These are phyloP conservation scores for Saimiri boliviensis DNA, from an alignment of 2,113 vertebrate genomes.

Conservation along the genomic window DNA sequence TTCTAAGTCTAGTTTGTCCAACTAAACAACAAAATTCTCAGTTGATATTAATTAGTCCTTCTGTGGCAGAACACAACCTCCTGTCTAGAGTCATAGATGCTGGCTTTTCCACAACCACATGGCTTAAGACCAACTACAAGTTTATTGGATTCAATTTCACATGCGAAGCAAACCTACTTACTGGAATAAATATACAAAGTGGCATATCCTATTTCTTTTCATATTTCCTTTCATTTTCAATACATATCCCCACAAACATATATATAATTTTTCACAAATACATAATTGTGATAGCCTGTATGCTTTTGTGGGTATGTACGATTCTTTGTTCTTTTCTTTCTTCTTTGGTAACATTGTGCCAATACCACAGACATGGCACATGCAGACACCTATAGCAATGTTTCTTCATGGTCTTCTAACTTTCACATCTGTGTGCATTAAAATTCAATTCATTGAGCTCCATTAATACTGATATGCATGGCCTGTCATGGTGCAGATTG, in stretches of 20 bases:
- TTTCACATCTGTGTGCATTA: slow-evolving; percentile 20
- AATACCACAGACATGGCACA: not conserved
- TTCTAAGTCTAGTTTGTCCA: not conserved
- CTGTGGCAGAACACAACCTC: not conserved
- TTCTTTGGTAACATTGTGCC: not conserved
- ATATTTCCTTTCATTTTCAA: slow-evolving; percentile 7
- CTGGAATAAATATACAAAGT: slow-evolving; percentile 9
- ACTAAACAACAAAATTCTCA: not conserved
- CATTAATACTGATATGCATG: not conserved
- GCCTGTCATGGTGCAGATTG: not conserved
- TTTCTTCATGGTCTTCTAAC: not conserved
- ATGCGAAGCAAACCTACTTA: not conserved
- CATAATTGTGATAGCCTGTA: not conserved
- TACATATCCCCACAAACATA: not conserved
- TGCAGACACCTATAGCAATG: not conserved
- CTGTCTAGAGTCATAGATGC: not conserved
- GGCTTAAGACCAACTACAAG: slow-evolving; percentile 6
- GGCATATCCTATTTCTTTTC: not conserved
- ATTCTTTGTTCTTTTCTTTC: slow-evolving; percentile 9
- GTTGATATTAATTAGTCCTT: not conserved
- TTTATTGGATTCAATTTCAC: slow-evolving; percentile 9
- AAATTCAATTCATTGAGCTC: not conserved
- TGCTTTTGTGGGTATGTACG: not conserved
- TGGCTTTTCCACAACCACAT: not conserved
- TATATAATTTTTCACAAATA: slow-evolving; percentile 13